These are phyloP conservation scores for Noctua janthe DNA, from an alignment of 2,888 invertebrate species.

Conservation along the genomic window DNA sequence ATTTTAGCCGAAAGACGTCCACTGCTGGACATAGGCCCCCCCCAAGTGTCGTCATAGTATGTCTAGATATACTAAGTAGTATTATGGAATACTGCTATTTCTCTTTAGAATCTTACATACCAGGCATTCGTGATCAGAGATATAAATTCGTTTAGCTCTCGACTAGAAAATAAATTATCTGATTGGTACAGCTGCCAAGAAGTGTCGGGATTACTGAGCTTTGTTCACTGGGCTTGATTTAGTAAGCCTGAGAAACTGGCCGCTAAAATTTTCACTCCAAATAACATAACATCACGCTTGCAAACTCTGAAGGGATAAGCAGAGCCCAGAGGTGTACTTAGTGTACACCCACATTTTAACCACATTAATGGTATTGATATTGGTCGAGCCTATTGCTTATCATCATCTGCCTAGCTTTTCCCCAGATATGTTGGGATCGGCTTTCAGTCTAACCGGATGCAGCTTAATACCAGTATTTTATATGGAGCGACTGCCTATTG, in stretches of 20 bases:
- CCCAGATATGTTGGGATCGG: background rate
- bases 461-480: background rate
- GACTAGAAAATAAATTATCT: conserved; percentile 21
- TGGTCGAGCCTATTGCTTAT: background rate
- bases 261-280: background rate
- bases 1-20: no score
- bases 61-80: background rate
- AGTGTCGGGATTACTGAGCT: background rate
- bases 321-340: background rate
- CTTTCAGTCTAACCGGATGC: background rate
- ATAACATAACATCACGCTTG: background rate
- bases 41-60: background rate
- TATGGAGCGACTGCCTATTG: background rate
- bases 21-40: no score
- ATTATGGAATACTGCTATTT: background rate
- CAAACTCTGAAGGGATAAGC: background rate
- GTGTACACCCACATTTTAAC: background rate
- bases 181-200: conserved; percentile 35
- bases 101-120: background rate
- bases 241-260: background rate
- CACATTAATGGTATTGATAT: background rate
- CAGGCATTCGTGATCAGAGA: background rate
- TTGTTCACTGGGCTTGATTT: conserved; percentile 24
- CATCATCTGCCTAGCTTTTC: background rate
- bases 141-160: conserved; percentile 16